Percentiles rank a stretch among this genome's conserved stretches.
phyloP scores from a whole-genome alignment of 2,113 vertebrate species.

The Caloenas nicobarica region DNA sequence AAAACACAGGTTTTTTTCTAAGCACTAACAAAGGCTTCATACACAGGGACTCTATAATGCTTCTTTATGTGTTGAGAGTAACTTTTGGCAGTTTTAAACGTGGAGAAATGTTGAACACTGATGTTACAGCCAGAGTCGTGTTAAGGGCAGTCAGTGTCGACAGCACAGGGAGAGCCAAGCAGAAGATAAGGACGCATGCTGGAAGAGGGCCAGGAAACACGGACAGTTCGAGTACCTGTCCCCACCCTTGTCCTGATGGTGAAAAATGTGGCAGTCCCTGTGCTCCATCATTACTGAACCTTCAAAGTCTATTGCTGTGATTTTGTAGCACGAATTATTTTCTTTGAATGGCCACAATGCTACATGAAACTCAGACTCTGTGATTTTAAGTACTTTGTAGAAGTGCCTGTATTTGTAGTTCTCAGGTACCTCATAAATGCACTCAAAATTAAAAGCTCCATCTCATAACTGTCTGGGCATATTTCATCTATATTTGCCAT shows the following conservation, averaged over 20 bases:
- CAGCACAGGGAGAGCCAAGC: background rate
- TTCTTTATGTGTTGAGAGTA: background rate
- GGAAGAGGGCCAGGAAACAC: background rate
- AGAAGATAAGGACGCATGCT: background rate
- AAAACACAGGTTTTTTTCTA: background rate
- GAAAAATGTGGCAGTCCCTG: fast-evolving
- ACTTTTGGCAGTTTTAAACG: background rate
- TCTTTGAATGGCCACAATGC: fast-evolving
- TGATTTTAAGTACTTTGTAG: background rate
- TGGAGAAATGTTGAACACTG: background rate
- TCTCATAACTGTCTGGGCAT: background rate
- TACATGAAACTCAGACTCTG: background rate
- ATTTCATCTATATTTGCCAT: background rate
- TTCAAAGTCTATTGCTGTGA: background rate
- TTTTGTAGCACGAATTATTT: background rate
- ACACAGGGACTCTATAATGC: background rate
- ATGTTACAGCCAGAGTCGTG: background rate
- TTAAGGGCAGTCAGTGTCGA: background rate
- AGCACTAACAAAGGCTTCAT: background rate
- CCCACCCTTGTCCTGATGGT: background rate
- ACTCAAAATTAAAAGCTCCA: background rate
- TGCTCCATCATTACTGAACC: background rate
- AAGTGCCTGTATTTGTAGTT: background rate
- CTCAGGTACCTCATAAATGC: background rate
- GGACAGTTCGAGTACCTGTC: fast-evolving